phyloP scores from a whole-genome alignment of 1,140 invertebrate species.

The Orius insidiosus region DNA sequence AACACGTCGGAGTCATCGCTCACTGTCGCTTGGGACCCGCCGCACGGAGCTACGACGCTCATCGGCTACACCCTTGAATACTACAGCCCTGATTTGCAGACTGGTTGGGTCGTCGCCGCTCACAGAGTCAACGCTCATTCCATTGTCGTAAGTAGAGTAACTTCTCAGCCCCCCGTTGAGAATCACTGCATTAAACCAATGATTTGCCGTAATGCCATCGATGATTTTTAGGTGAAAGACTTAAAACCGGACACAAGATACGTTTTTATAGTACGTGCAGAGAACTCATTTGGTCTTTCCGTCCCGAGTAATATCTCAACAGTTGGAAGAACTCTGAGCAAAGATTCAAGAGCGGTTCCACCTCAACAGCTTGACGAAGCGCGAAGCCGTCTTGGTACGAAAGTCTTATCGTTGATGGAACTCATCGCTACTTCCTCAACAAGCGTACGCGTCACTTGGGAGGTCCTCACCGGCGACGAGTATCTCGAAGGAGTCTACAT shows the following conservation, averaged over 20 bases:
- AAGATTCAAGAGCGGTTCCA: slow-evolving; percentile 44
- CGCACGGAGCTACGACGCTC: slow-evolving; percentile 28
- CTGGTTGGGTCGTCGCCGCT: slow-evolving; percentile 55
- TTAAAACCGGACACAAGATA: slow-evolving; percentile 68
- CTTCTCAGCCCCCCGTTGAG: no score
- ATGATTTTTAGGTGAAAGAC: slow-evolving; percentile 34
- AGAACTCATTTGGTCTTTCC: slow-evolving; percentile 65
- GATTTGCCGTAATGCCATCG: no score
- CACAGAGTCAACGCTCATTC: slow-evolving; percentile 44
- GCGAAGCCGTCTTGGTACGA: slow-evolving; percentile 54
- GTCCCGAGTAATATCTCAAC: slow-evolving; percentile 40
- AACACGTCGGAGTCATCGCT: slow-evolving; percentile 63
- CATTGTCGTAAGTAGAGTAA: slow-evolving; percentile 40
- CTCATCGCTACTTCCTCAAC: slow-evolving; percentile 65
- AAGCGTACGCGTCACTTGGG: slow-evolving; percentile 65
- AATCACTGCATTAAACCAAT: no score
- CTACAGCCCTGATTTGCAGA: slow-evolving; percentile 64
- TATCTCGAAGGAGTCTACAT: slow-evolving; percentile 81
- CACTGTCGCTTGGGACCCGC: slow-evolving; percentile 57
- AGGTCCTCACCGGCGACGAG: slow-evolving; percentile 31
- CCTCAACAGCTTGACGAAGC: slow-evolving; percentile 62
- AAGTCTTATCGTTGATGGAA: slow-evolving; percentile 63
- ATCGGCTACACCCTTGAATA: slow-evolving; percentile 74
- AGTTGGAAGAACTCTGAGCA: slow-evolving; percentile 45
- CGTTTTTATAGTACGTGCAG: slow-evolving; percentile 69